Evolutionary conservation across 2,888 invertebrate genomes (phyloP).

Genomic region (Toxonevra muliebris): DNA sequence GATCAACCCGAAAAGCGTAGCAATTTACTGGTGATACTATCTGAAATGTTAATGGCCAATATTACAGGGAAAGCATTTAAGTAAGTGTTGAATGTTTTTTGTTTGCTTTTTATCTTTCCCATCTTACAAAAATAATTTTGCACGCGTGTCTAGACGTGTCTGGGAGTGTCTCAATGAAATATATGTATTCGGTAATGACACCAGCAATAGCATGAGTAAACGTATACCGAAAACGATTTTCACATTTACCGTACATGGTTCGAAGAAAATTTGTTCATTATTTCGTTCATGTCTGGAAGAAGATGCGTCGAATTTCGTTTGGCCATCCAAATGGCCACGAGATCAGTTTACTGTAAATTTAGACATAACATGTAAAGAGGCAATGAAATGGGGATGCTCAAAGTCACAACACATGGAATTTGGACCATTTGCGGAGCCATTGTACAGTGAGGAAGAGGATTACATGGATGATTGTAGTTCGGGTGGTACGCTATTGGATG

Average conservation of each 20-base stretch:
- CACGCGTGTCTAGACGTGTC: constrained; percentile 41
- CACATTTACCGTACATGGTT: constrained; percentile 49
- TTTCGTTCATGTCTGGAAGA: constrained; percentile 46
- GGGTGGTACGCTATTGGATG: constrained; percentile 28
- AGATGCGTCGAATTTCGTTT: constrained; percentile 35
- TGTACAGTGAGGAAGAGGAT: constrained; percentile 32
- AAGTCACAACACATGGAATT: constrained; percentile 49
- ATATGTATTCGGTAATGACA: constrained; percentile 51
- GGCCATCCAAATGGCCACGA: constrained; percentile 42
- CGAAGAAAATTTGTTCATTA: constrained; percentile 40
- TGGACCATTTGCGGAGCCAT: constrained; percentile 42
- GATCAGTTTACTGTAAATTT: constrained; percentile 48
- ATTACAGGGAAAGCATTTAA: constrained; percentile 45
- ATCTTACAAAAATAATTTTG: not conserved
- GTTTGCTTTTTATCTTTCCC: not conserved
- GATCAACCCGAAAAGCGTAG: constrained; percentile 41
- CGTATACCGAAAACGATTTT: constrained; percentile 45
- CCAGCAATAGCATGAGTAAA: constrained; percentile 33
- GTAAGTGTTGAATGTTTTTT: constrained; percentile 38
- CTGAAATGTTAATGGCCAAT: constrained; percentile 48
- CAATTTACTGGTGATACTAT: constrained; percentile 49
- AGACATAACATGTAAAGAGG: constrained; percentile 48
- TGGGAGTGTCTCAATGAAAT: constrained; percentile 46
- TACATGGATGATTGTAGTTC: constrained; percentile 30
- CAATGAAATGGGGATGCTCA: constrained; percentile 53